A percentile compares a stretch with the other conserved stretches of the same genome.
phyloP scores from a whole-genome alignment of 2,113 vertebrate genomes.

The Neofelis nebulosa region DNA sequence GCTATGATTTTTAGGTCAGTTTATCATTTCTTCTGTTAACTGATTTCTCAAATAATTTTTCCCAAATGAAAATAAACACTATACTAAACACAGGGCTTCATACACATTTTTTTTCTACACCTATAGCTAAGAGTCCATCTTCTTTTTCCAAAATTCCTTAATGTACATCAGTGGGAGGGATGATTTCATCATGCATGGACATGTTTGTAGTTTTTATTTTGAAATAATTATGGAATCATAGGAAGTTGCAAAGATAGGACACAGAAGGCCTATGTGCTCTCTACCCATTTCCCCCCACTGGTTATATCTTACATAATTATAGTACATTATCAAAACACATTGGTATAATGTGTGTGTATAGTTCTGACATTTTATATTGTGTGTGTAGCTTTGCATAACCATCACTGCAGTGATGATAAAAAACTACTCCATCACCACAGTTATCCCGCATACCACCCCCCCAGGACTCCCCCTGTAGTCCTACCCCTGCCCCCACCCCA shows the following conservation, averaged over 20 bases:
- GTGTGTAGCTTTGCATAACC: not conserved
- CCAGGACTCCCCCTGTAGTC: not conserved
- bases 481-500: too few species aligned
- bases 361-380: not conserved
- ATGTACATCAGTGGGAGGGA: not conserved
- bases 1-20: not conserved
- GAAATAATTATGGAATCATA: not conserved
- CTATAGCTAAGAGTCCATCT: not conserved
- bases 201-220: not conserved
- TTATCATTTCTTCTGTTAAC: not conserved
- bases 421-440: not conserved
- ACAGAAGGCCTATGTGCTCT: not conserved
- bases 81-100: not conserved
- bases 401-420: not conserved
- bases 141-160: not conserved
- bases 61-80: not conserved
- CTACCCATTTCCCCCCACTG: not conserved
- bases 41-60: not conserved
- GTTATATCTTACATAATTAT: not conserved
- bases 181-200: not conserved
- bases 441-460: too few species aligned
- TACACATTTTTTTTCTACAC: not conserved
- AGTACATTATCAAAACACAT: not conserved
- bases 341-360: not conserved
- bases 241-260: not conserved